Base-by-base conservation (phyloP, 30 jellyfish, hydroid and myxozoan species). In the Chrysaora quinquecirrha region DNA sequence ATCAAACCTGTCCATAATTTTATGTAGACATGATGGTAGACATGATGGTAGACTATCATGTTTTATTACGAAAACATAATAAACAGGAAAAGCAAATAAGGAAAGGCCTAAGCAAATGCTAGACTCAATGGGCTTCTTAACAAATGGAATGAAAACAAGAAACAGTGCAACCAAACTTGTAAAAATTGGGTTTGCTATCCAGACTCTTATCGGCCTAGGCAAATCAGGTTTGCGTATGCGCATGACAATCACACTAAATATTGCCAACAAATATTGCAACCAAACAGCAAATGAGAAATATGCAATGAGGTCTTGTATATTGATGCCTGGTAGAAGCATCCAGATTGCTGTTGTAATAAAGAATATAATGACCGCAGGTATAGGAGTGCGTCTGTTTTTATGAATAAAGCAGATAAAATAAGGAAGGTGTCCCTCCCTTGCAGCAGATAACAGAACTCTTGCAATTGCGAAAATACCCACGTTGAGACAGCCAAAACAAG, bases 171-270 rank as follows among this genome's bases (percentile, higher is more conserved):
- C 18, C 24, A 84, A 18, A 25, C 58, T 33, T 20, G 74, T 72
- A 25, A 84, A 19, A 21, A 84, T 73, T 7, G 95, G 95, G 48
- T 67, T 61, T 21, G 30, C 33, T 18, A 84, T 25, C 82, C 76
- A 73, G 10, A 84, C 95, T 43, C 73, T 84, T 66, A 52, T 28
- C 16, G 95, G 95, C 29, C n/a, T n/a, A n/a, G n/a, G n/a, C n/a
- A n/a, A n/a, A n/a, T n/a, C n/a, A n/a, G n/a, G n/a, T n/a, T n/a
- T n/a, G n/a, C n/a, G n/a, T n/a, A n/a, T n/a, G n/a, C n/a, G n/a
- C n/a, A n/a, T n/a, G n/a, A n/a, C n/a, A n/a, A n/a, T n/a, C n/a
- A n/a, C n/a, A n/a, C n/a, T n/a, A n/a, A n/a, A n/a, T n/a, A n/a
- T n/a, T n/a, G n/a, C n/a, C n/a, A n/a, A n/a, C n/a, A n/a, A n/a